A percentile compares a stretch with the other conserved stretches of the same genome.
phyloP scores from a whole-genome alignment of 2,888 invertebrate species.

The Drosophila longiperda region DNA sequence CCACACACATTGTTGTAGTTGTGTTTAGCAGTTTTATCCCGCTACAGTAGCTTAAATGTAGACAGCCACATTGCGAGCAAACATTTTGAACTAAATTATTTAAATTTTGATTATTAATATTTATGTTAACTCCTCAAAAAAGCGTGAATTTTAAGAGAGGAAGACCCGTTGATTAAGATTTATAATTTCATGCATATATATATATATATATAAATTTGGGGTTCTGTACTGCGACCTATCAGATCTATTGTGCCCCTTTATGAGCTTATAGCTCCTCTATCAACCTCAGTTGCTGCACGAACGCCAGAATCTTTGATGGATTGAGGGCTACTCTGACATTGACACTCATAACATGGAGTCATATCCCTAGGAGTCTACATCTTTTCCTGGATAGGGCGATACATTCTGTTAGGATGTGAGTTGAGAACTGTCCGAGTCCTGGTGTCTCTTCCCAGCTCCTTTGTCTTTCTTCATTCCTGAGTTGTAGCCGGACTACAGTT shows the following conservation, averaged over 20 bases:
- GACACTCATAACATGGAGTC: no score
- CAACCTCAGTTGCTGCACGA: background rate
- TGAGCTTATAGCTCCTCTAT: background rate
- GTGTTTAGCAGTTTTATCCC: background rate
- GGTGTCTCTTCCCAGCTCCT: background rate
- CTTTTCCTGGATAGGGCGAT: no score
- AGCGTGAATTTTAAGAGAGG: no score
- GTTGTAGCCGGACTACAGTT: no score
- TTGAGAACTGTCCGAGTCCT: no score
- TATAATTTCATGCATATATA: no score
- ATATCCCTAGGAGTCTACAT: no score
- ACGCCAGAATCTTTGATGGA: background rate
- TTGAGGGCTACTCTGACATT: no score
- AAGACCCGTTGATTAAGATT: no score
- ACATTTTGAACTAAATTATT: background rate
- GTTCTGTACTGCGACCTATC: background rate
- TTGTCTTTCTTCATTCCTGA: no score
- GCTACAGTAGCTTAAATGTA: background rate
- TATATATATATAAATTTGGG: background rate
- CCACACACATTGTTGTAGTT: background rate
- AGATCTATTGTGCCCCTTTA: background rate
- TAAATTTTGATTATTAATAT: background rate
- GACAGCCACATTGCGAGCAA: background rate
- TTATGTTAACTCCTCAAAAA: background rate
- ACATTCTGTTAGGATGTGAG: background rate